These are phyloP conservation scores for Trissolcus basalis DNA, from an alignment of 1,140 invertebrate species.

Conservation along the genomic window DNA sequence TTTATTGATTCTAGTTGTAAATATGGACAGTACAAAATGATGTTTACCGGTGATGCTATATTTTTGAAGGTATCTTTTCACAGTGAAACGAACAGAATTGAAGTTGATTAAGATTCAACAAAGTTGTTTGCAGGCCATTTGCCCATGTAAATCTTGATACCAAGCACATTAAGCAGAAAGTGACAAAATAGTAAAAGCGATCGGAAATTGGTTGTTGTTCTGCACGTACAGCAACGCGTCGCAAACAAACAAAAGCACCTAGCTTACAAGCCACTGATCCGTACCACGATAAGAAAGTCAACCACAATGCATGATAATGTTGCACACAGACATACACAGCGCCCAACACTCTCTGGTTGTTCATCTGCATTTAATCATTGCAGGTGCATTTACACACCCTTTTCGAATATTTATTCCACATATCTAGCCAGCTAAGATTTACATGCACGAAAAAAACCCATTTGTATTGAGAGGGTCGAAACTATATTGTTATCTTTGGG, in stretches of 20 bases:
- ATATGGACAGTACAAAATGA: no score
- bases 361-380: conserved; percentile 14
- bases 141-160: conserved; percentile 46
- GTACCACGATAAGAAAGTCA: conserved; percentile 30
- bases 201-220: conserved; percentile 53
- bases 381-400: not conserved
- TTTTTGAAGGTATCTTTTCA: no score
- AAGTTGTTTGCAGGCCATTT: conserved; percentile 6
- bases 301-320: conserved; percentile 16
- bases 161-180: conserved; percentile 18
- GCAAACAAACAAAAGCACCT: conserved; percentile 23
- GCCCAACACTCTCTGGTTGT: conserved; percentile 1
- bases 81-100: no score
- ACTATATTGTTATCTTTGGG: not conserved
- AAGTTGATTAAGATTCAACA: no score
- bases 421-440: conserved; percentile 5
- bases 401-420: conserved; percentile 10
- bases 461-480: conserved; percentile 6
- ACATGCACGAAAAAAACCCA: not conserved
- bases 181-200: conserved; percentile 45
- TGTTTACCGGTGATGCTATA: no score
- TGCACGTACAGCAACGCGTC: conserved; percentile 21
- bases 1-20: no score
- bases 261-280: conserved; percentile 22
- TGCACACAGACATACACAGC: not conserved